These are phyloP conservation scores for Trimorus sp. DNA, from an alignment of 2,888 invertebrate genomes.

Conservation along the genomic window DNA sequence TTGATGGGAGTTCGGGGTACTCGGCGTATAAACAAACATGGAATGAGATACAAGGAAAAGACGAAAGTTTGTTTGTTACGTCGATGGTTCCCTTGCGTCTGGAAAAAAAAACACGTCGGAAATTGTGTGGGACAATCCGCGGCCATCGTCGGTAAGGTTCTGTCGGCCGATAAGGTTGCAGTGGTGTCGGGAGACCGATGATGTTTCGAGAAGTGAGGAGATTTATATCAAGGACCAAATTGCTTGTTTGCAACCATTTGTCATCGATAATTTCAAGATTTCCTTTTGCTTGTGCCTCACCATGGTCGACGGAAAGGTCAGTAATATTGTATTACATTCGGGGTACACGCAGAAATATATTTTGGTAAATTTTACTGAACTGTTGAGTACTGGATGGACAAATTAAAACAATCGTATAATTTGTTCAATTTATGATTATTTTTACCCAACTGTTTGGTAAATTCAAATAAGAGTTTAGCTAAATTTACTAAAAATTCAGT, in stretches of 20 bases:
- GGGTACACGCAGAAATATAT: background rate
- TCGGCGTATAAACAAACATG: background rate
- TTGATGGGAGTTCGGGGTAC: conserved; percentile 5
- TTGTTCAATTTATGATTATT: no score
- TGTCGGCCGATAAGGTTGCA: conserved; percentile 53
- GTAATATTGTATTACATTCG: conserved; percentile 18
- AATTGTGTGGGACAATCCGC: conserved; percentile 40
- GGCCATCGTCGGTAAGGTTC: conserved; percentile 49
- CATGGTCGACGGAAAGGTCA: conserved; percentile 66
- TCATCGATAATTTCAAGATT: conserved; percentile 15
- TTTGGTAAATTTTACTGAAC: background rate
- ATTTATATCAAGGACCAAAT: conserved; percentile 55
- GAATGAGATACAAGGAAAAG: background rate
- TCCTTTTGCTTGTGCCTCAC: conserved; percentile 41
- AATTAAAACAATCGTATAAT: no score
- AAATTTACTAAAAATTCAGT: no score
- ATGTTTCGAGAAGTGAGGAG: conserved; percentile 34
- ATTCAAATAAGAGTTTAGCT: no score
- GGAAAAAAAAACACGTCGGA: background rate
- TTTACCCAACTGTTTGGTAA: no score
- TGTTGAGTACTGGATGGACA: background rate
- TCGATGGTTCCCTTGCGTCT: conserved; percentile 32
- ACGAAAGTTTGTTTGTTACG: conserved; percentile 19
- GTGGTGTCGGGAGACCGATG: conserved; percentile 39
- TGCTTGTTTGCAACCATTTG: conserved; percentile 40